Base-by-base conservation (phyloP, 2,888 invertebrate genomes). In the Teleiodes luculella region DNA sequence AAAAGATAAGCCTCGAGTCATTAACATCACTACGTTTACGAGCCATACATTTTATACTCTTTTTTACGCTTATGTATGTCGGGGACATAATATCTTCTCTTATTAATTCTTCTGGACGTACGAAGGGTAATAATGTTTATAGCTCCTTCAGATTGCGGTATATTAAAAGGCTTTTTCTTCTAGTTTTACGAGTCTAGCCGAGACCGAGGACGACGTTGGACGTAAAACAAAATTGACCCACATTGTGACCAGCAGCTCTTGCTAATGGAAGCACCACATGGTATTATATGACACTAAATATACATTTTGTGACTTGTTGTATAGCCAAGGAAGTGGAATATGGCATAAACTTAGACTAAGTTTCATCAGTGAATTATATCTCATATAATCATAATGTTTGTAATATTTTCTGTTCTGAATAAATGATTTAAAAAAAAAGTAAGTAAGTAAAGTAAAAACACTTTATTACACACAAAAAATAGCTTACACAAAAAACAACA, bases 1-100 rank as follows among this genome's bases (percentile, higher is more conserved):
- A 60, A 59, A 63, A 61, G 55, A 63, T 62, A 69, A 58, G 63
- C 61, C 52, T 52, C 61, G 55, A 62, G 68, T 68, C 69, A 74
- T 74, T 76, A 77, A 78, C 76, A 74, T 73, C 72, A 74, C 70
- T 74, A 70, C 60, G 71, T 83, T 83, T 82, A 83, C 74, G 54
- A 67, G 66, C 70, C 70, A 68, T 78, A 79, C 77, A 71, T 72
- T 79, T 82, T 76, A 83, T 70, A 72, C 63, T 59, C 61, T 64
- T 79, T 24, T 83, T 84, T 81, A 83, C 67, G 75, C n/a, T 28
- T 28, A 28, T 43, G 70, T 65, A 66, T 75, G 79, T 81, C 74
- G 72, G 68, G 20, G 61, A 64, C 67, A 71, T 67, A 62, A 65
- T 71, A 60, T 62, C 63, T 64, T 61, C 58, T 60, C 68, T 74